Conservation (phyloP, 2,888 invertebrate genomes). For the Hydriomena furcata region DNA sequence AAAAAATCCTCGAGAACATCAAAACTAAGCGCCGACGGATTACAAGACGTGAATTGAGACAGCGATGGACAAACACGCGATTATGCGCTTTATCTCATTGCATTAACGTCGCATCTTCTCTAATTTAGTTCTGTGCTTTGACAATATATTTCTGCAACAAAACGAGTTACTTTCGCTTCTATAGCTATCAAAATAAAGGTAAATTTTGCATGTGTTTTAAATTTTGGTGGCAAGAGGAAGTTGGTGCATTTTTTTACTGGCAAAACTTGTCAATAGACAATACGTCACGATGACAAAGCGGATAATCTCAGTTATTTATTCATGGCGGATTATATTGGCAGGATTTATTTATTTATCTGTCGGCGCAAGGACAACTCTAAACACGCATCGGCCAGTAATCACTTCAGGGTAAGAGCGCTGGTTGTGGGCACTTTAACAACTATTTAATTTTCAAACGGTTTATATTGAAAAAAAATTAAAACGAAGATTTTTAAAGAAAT, state of each 20-base stretch:
- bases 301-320: slow-evolving; percentile 73
- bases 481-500: too few species aligned
- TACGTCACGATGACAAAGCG: slow-evolving; percentile 74
- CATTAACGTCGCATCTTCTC: slow-evolving; percentile 24
- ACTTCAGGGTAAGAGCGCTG: too few species aligned
- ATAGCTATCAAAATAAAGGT: not conserved
- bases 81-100: slow-evolving; percentile 17
- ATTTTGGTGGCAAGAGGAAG: not conserved
- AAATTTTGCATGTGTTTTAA: slow-evolving; percentile 5
- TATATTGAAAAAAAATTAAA: too few species aligned
- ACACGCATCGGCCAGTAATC: slow-evolving; percentile 60
- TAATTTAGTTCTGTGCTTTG: slow-evolving; percentile 22
- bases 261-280: slow-evolving; percentile 74
- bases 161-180: not conserved
- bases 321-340: slow-evolving; percentile 73
- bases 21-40: slow-evolving; percentile 80
- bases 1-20: slow-evolving; percentile 72
- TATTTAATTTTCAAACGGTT: too few species aligned
- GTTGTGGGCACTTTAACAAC: too few species aligned
- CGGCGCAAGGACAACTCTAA: slow-evolving; percentile 66
- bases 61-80: slow-evolving; percentile 14
- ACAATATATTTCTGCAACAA: slow-evolving; percentile 12
- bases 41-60: slow-evolving; percentile 46
- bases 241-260: slow-evolving; percentile 33
- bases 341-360: slow-evolving; percentile 66